Evolutionary conservation across 2,888 invertebrate genomes (phyloP).

Genomic region (Dynastes tityus): DNA sequence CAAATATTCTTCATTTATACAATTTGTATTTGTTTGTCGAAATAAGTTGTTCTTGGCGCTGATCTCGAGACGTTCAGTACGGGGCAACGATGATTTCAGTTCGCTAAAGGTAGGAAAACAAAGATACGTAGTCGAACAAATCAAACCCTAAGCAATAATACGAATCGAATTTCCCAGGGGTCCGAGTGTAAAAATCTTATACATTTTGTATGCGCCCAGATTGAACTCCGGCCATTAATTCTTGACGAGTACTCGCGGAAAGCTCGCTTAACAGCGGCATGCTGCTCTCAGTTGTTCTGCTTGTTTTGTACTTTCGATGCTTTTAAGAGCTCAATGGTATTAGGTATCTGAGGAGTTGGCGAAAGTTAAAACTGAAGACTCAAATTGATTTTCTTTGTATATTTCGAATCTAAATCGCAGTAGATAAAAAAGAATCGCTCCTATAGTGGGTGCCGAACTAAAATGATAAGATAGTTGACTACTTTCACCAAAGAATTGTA

Average conservation of each 20-base stretch:
- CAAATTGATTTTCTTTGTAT: background rate
- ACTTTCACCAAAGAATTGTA: no score
- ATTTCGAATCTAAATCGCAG: background rate
- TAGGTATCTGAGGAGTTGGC: conserved; percentile 22
- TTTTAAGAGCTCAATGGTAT: conserved; percentile 20
- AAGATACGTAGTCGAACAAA: conserved; percentile 9
- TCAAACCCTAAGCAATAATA: conserved; percentile 26
- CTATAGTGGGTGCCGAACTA: no score
- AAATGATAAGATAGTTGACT: no score
- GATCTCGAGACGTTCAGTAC: no score
- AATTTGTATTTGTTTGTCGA: no score
- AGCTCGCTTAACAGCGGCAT: conserved; percentile 21
- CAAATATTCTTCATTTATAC: no score
- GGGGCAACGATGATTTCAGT: background rate
- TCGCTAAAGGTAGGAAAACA: background rate
- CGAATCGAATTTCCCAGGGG: conserved; percentile 34
- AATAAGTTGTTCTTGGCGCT: no score
- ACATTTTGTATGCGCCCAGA: conserved; percentile 41
- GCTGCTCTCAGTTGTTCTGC: conserved; percentile 12
- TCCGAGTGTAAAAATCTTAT: conserved; percentile 32
- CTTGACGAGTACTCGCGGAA: conserved; percentile 7
- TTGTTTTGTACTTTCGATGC: conserved; percentile 25
- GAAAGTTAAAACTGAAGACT: conserved; percentile 11
- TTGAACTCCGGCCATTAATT: conserved; percentile 21
- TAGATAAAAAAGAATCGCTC: background rate